Evolutionary conservation across 2,888 invertebrate species (phyloP), one percentile per base, ranked within the genome.

Genomic region (Hemaris fuciformis): DNA sequence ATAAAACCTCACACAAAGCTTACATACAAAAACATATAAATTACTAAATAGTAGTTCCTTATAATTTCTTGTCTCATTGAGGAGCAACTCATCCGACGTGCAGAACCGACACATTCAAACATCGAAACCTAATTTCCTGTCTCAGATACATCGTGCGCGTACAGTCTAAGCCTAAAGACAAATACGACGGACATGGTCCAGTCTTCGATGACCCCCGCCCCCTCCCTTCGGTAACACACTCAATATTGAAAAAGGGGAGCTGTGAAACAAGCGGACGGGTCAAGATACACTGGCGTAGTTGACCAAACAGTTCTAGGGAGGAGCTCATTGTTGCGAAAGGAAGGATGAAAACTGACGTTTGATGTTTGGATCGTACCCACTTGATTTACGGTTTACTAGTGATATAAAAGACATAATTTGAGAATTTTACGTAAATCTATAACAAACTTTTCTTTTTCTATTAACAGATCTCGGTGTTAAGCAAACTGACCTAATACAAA

Each of bases 121-220:
- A 86, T 84, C 85, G 86, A 91, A 91, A 91, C 90, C 89, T 91
- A 91, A 91, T 91, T 91, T 91, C 91, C 91, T 89, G 90, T 90
- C 91, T 90, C 85, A 90, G 90, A 88, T 90, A 88, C 83, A 82
- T 73, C 75, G 72, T 71, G 72, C 80, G 79, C 76, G 65, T 31
- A 18, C 74, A 80, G 77, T 85, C 83, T 87, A 80, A 85, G 83
- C 88, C 86, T 83, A 84, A 89, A 90, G 91, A 91, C 90, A 90
- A 91, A 90, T 87, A 85, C 87, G 80, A 69, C 69, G 71, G 71
- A 68, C 65, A 76, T 71, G 66, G 65, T 71, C 90, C 87, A 84
- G 62, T 63, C 18, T 72, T 68, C 66, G 42, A 59, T 66, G 87
- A 81, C 67, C 74, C 62, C 80, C 68, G 34, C 72, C 68, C 60